phyloP scores from a whole-genome alignment of 2,888 invertebrate species.

The Sepiola atlantica region DNA sequence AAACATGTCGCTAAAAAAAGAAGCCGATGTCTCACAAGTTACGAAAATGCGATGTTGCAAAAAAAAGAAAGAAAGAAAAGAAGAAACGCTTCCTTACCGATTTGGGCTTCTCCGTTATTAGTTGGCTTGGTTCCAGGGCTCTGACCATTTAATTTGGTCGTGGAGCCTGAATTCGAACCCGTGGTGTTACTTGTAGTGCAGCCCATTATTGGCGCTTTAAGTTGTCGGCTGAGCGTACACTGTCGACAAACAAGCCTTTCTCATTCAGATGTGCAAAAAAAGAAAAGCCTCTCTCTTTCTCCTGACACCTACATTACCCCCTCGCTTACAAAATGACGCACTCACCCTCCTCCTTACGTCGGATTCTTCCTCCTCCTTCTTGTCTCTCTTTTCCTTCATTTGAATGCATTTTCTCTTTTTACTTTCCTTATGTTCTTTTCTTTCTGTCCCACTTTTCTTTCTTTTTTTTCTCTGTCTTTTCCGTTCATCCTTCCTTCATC shows the following conservation, averaged over 20 bases:
- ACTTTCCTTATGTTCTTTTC: no score
- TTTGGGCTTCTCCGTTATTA: neutral
- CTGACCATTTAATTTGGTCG: neutral
- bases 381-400: neutral
- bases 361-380: neutral
- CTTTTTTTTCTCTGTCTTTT: no score
- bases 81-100: neutral
- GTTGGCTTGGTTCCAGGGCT: neutral
- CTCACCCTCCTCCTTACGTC: neutral
- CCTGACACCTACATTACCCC: neutral
- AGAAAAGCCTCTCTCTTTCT: neutral
- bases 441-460: no score
- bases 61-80: neutral
- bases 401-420: no score
- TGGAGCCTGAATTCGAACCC: constrained; percentile 32
- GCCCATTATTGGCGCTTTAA: neutral
- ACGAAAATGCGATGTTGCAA: neutral
- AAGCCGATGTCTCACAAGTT: neutral
- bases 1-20: neutral
- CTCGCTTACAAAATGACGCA: neutral
- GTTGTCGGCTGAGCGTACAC: neutral
- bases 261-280: neutral
- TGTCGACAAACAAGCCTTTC: constrained; percentile 22
- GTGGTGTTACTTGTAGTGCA: neutral
- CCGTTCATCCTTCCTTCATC: no score